phyloP scores from a whole-genome alignment of 2,113 vertebrate genomes.

The Crotophaga sulcirostris region DNA sequence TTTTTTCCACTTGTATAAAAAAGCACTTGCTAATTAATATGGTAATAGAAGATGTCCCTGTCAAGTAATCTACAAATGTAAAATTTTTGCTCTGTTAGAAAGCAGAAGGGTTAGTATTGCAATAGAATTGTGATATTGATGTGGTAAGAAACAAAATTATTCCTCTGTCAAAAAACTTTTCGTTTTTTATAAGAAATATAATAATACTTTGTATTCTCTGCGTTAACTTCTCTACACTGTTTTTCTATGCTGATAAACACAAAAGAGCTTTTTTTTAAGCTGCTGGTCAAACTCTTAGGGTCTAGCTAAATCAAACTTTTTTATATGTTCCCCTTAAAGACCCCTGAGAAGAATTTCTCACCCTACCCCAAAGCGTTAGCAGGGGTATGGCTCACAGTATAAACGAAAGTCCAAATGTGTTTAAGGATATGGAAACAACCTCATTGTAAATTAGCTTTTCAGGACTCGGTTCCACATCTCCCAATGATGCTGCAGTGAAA shows the following conservation, averaged over 20 bases:
- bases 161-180: neutral
- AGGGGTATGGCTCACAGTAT: neutral
- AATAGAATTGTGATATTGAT: neutral
- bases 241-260: neutral
- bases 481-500: neutral
- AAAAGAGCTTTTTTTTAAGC: neutral
- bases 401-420: neutral
- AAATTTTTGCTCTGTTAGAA: neutral
- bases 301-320: neutral
- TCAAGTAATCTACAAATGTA: neutral
- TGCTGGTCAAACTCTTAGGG: neutral
- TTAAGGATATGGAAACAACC: neutral
- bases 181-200: neutral
- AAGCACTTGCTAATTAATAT: neutral
- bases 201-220: neutral
- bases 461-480: neutral
- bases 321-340: neutral
- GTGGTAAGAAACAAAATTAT: neutral
- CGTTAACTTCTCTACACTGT: neutral
- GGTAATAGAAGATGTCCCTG: neutral
- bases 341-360: neutral
- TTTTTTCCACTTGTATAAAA: neutral
- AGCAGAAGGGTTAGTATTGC: neutral
- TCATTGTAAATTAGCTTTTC: neutral
- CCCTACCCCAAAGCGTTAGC: neutral